These are phyloP conservation scores for Dermatophagoides farinae DNA, from an alignment of 1,140 invertebrate genomes.

Conservation along the genomic window DNA sequence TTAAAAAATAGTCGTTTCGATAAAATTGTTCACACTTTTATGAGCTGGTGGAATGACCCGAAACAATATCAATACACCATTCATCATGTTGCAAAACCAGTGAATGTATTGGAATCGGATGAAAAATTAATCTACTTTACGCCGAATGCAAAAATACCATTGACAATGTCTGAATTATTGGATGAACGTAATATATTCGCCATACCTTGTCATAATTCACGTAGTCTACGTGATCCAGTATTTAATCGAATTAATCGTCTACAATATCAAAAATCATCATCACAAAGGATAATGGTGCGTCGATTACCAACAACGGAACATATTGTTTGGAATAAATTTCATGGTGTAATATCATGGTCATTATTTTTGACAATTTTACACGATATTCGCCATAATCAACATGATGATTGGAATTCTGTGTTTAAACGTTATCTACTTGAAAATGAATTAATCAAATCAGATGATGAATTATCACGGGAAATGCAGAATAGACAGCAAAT, in stretches of 20 bases:
- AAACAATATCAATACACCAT: not conserved
- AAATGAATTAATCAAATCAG: not conserved
- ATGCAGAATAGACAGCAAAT: not conserved
- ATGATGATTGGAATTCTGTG: not conserved
- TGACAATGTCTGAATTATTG: not conserved
- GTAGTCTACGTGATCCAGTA: not conserved
- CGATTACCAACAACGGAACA: not conserved
- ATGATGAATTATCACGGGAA: not conserved
- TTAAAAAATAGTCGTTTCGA: not conserved
- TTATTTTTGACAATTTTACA: not conserved
- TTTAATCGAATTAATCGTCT: not conserved
- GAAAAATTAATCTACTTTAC: not conserved
- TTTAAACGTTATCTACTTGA: not conserved
- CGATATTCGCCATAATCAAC: not conserved
- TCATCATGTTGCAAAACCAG: not conserved
- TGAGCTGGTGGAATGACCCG: not conserved
- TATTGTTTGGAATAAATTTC: constrained; percentile 6
- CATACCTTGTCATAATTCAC: not conserved
- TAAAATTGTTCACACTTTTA: not conserved
- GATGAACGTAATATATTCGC: not conserved
- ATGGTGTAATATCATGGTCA: not conserved
- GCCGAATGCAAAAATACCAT: not conserved
- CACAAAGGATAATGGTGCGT: not conserved
- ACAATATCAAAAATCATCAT: not conserved
- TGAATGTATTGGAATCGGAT: not conserved